Conservation (phyloP, 2,113 vertebrate genomes). For the Nipponia nippon region DNA sequence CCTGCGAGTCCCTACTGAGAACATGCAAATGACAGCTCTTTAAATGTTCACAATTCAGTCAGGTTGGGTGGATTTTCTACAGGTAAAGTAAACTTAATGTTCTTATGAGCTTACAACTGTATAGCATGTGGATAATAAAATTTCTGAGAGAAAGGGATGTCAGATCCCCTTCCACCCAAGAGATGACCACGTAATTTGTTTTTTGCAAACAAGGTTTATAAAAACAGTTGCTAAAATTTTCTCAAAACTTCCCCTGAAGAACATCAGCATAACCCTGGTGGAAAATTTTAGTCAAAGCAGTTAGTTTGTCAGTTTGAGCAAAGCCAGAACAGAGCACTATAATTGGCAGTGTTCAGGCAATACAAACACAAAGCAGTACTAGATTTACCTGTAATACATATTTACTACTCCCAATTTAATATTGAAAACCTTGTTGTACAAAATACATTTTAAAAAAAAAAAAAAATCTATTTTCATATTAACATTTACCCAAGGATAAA, state of each 20-base stretch:
- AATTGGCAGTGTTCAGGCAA: not conserved
- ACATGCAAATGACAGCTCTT: not conserved
- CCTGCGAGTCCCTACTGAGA: not conserved
- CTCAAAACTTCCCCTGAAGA: not conserved
- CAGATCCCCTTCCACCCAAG: not conserved
- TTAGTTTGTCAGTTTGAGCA: not conserved
- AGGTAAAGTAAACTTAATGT: not conserved
- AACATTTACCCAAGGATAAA: not conserved
- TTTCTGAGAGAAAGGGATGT: not conserved
- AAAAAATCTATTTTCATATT: not conserved
- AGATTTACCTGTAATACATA: not conserved
- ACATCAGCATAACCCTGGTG: not conserved
- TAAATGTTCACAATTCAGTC: not conserved
- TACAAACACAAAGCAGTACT: not conserved
- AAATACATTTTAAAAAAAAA: rapidly evolving
- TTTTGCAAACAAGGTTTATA: not conserved
- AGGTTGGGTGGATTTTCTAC: not conserved
- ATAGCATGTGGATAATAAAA: not conserved
- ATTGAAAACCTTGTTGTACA: not conserved
- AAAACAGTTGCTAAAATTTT: not conserved
- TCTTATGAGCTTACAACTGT: not conserved
- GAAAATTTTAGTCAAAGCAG: conserved; percentile 21
- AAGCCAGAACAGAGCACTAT: not conserved
- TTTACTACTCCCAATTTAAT: not conserved
- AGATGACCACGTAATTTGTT: not conserved